These are phyloP conservation scores for Monarcha castaneiventris DNA, from an alignment of 2,113 vertebrate genomes.

Conservation along the genomic window DNA sequence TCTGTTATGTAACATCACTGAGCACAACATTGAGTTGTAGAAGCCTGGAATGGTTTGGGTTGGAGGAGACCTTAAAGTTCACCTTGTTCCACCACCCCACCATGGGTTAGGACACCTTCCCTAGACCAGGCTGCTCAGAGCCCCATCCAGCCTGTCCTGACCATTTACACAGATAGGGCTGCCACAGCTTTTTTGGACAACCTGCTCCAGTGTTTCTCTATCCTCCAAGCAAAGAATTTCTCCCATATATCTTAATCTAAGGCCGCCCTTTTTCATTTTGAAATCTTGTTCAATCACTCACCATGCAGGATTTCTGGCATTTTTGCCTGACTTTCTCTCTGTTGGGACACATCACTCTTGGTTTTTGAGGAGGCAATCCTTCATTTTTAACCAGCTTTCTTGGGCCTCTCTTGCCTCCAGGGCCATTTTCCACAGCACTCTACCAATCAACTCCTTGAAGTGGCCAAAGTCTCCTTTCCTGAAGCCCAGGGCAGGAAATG, in stretches of 20 bases:
- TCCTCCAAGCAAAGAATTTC: neutral
- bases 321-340: neutral
- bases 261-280: neutral
- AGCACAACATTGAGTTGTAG: neutral
- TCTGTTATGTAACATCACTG: neutral
- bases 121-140: no score
- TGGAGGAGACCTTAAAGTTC: neutral
- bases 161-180: neutral
- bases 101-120: neutral
- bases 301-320: neutral
- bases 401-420: neutral
- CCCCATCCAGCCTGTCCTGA: neutral
- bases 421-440: fast-evolving
- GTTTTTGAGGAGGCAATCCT: fast-evolving
- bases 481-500: neutral
- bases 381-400: neutral
- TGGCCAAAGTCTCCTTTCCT: neutral
- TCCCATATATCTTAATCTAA: neutral
- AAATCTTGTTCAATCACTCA: neutral
- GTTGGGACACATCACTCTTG: neutral
- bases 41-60: neutral
- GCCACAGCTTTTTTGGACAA: neutral
- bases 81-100: fast-evolving
- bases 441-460: neutral
- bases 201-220: neutral